These are phyloP conservation scores for Cebus imitator DNA, from an alignment of 2,113 vertebrate species.

Conservation along the genomic window DNA sequence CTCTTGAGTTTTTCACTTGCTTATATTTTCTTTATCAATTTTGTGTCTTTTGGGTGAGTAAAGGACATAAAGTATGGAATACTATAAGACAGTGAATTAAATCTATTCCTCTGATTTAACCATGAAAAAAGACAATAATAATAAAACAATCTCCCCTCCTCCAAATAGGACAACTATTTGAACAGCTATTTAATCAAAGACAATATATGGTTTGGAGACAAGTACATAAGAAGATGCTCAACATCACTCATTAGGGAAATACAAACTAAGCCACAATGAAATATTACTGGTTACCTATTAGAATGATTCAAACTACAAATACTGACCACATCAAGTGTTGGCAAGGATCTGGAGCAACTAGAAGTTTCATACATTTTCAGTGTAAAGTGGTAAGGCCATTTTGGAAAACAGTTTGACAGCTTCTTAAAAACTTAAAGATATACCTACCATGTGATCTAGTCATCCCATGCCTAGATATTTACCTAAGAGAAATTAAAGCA, in stretches of 20 bases:
- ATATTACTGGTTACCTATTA: background rate
- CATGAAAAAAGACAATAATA: background rate
- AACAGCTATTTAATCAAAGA: background rate
- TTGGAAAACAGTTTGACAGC: background rate
- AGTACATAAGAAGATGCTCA: background rate
- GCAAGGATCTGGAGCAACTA: background rate
- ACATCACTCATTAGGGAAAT: background rate
- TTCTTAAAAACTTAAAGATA: background rate
- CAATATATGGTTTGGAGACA: background rate
- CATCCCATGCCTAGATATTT: background rate
- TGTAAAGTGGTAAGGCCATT: background rate
- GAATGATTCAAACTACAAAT: background rate
- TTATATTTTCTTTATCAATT: background rate
- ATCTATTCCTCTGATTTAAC: background rate
- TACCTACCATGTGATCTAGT: background rate
- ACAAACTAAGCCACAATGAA: background rate
- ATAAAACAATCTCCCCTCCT: background rate
- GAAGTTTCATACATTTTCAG: background rate
- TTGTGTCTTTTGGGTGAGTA: background rate
- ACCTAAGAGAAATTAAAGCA: background rate
- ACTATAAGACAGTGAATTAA: background rate
- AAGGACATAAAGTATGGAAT: background rate
- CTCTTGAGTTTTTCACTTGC: slow-evolving; percentile 7
- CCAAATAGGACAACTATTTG: background rate
- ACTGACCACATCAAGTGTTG: background rate